Evolutionary conservation across 2,113 vertebrate genomes (phyloP), one percentile per base, ranked within the genome.

Genomic region (Erpornis zantholeuca): DNA sequence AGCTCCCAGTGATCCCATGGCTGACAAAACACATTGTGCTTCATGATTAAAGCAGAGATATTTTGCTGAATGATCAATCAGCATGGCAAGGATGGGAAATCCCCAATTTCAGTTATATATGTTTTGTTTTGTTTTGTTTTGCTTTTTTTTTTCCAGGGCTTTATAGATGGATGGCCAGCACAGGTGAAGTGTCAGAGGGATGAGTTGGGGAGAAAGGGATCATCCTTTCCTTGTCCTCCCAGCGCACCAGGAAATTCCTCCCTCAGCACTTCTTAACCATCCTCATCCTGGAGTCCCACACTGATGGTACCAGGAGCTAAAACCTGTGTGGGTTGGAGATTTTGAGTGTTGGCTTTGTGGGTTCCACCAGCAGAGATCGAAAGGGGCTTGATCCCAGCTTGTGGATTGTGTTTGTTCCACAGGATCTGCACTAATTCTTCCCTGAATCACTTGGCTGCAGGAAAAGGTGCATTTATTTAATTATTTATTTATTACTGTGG

Each of bases 261-360:
- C 12, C 57, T 27, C 40, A 76, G 19, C 36, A 38, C 22, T 88
- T 66, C 47, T 38, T 44, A 54, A 28, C 6, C 14, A 20, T 27
- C 63, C 27, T 66, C 19, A 3, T 52, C 59, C 77, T 73, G 64
- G 16, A 78, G 6, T 12, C 54, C 0, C 1, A 36, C 23, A 27
- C 11, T 29, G 50, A 23, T 8, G 44, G 49, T 72, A 21, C 5
- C 53, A 56, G 40, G 40, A 61, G 21, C 11, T 69, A 35, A 81
- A 56, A 9, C 9, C 22, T 24, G 1, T 19, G 6, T 3, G 2
- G 8, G 35, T 3, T 2, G 1, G 36, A 70, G 29, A 64, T 66
- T 56, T 56, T 47, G 18, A 36, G 44, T 10, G 33, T 69, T 88
- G 31, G 28, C 65, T 42, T 45, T 56, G 17, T 54, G 52, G 6